phyloP scores from a whole-genome alignment of 1,140 invertebrate species.

The Teleogryllus occipitalis region DNA sequence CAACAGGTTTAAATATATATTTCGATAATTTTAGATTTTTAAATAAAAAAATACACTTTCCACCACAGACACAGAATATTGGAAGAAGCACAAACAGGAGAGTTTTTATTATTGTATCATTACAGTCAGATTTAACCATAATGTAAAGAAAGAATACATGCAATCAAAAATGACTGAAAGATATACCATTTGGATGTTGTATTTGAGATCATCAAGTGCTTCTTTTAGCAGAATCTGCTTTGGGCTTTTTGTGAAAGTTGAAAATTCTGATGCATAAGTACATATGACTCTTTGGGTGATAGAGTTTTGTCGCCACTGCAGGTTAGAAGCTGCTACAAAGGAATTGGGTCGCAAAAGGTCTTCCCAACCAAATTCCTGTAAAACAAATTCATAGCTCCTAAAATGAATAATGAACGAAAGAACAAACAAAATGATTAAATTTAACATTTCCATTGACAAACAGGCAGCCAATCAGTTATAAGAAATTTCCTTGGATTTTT shows the following conservation, averaged over 20 bases:
- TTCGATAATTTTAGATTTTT: no score
- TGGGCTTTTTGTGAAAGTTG: conserved; percentile 38
- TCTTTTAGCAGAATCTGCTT: conserved; percentile 34
- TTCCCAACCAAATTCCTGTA: conserved; percentile 52
- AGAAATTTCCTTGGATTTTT: neutral
- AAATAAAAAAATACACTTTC: neutral
- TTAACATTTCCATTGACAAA: neutral
- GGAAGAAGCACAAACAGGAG: neutral
- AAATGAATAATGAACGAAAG: neutral
- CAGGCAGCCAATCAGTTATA: neutral
- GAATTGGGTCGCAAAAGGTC: conserved; percentile 48
- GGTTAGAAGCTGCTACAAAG: conserved; percentile 50
- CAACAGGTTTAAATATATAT: no score
- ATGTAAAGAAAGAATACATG: neutral
- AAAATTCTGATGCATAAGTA: conserved; percentile 38
- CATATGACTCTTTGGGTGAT: conserved; percentile 31
- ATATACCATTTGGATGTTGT: conserved; percentile 4
- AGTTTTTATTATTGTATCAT: neutral
- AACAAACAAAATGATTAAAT: neutral
- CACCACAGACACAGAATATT: neutral
- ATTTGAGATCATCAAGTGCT: neutral
- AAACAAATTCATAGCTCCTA: conserved; percentile 22
- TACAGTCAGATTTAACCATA: neutral
- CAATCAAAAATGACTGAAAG: neutral
- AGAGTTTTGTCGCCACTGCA: conserved; percentile 41